Conservation (phyloP, 1,140 invertebrate genomes). For the Panulirus ornatus region DNA sequence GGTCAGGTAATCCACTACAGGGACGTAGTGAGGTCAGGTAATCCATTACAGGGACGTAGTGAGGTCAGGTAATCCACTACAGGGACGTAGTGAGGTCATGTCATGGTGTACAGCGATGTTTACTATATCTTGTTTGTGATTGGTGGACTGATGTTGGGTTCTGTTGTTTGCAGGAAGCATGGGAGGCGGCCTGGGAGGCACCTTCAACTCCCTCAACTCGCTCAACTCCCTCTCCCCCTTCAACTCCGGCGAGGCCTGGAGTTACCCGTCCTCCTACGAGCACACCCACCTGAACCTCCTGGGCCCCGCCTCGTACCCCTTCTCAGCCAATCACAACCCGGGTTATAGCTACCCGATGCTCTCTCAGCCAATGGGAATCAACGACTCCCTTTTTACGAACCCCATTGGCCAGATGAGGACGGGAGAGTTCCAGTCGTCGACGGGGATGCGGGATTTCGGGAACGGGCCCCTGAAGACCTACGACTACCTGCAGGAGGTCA, state of each 20-base stretch:
- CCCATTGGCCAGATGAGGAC: constrained; percentile 67
- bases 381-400: constrained; percentile 73
- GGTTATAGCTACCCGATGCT: constrained; percentile 74
- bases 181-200: neutral
- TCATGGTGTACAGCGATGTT: no score
- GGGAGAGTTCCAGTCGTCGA: constrained; percentile 68
- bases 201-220: constrained; percentile 60
- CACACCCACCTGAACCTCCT: constrained; percentile 69
- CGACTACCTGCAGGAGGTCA: constrained; percentile 73
- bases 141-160: no score
- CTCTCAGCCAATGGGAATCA: constrained; percentile 71
- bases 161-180: constrained; percentile 41
- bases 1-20: no score
- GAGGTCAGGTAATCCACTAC: no score
- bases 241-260: constrained; percentile 66
- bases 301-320: constrained; percentile 65
- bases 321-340: constrained; percentile 72
- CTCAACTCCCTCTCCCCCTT: constrained; percentile 64
- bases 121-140: no score
- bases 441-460: constrained; percentile 63
- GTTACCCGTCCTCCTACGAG: constrained; percentile 71
- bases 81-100: no score
- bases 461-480: constrained; percentile 63
- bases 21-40: no score
- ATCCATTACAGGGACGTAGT: no score